Evolutionary conservation across 2,113 vertebrate genomes (phyloP), one percentile per base, ranked within the genome.

Genomic region (Grantiella picta): DNA sequence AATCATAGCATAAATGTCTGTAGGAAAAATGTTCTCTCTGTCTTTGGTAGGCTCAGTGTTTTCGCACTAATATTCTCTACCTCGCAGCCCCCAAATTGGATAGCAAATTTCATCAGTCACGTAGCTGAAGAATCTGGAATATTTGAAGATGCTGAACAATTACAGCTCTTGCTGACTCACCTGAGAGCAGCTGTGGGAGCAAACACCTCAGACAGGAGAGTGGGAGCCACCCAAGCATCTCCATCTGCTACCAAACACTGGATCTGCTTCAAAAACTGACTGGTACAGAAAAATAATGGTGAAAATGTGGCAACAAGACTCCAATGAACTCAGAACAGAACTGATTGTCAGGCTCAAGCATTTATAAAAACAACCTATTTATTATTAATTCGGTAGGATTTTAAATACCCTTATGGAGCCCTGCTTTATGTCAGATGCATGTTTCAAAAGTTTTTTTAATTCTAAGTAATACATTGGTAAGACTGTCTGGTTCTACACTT

Each of bases 221-320:
- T 23, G 17, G 38, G 59, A 88, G 35, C 11, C 59, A 31, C 54
- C 53, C 12, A 1, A 64, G 24, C 22, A 29, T 47, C 66, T 61
- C 45, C n/a, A 24, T 53, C 80, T 86, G 35, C 36, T 54, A 15
- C 27, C 7, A 38, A 61, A 45, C 15, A 8, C 33, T 65, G 42
- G 11, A 18, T 38, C n/a, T 7, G 11, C 56, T 40, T 65, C 35
- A 38, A 65, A 89, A 86, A 10, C n/a, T 40, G 10, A 25, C 35
- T 14, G 44, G 27, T n/a, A 18, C 14, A 23, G 28, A 65, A 69
- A 50, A 16, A 16, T 8, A 66, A 31, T 0, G 1, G 5, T 27
- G 25, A 76, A 92, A 40, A 4, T 40, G 12, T 0, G 0, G 27
- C 3, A 42, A 7, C 4, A 50, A 66, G 3, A 21, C 19, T 28